Evolutionary conservation across 2,113 vertebrate species (phyloP).

Genomic region (Tupaia tana): DNA sequence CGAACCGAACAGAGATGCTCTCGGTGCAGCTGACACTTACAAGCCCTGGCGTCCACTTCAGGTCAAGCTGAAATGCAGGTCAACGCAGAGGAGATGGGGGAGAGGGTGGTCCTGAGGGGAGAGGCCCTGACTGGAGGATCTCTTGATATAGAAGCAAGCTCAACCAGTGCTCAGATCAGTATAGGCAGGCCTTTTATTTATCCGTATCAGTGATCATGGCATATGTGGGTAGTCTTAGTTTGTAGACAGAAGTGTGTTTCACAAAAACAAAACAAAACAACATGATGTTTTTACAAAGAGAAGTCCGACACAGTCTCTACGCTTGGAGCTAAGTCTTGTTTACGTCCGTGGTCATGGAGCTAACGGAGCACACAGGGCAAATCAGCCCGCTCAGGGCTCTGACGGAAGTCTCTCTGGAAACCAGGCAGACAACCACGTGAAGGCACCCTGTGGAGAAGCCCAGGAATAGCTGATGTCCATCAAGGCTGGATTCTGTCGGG

Average conservation of each 20-base stretch:
- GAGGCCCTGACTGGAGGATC: not conserved
- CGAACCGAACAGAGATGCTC: not conserved
- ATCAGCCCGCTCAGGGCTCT: not conserved
- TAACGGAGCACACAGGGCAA: not conserved
- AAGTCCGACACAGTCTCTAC: not conserved
- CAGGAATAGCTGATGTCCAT: not conserved
- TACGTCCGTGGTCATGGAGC: not conserved
- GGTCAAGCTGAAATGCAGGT: not conserved
- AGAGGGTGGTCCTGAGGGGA: not conserved
- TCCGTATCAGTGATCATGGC: not conserved
- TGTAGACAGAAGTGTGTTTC: not conserved
- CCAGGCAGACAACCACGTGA: not conserved
- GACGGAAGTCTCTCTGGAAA: conserved; percentile 20
- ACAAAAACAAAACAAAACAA: not conserved
- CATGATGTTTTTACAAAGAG: not conserved
- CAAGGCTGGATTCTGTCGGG: not conserved
- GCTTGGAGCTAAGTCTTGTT: not conserved
- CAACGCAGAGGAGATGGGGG: not conserved
- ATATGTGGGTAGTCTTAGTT: not conserved
- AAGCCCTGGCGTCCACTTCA: not conserved
- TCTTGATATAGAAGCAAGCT: not conserved
- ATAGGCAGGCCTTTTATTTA: not conserved
- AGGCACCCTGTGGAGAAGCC: not conserved
- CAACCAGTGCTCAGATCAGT: not conserved
- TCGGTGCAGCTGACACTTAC: not conserved